phyloP scores from a whole-genome alignment of 2,113 vertebrate species.

The Oryzias woworae region DNA sequence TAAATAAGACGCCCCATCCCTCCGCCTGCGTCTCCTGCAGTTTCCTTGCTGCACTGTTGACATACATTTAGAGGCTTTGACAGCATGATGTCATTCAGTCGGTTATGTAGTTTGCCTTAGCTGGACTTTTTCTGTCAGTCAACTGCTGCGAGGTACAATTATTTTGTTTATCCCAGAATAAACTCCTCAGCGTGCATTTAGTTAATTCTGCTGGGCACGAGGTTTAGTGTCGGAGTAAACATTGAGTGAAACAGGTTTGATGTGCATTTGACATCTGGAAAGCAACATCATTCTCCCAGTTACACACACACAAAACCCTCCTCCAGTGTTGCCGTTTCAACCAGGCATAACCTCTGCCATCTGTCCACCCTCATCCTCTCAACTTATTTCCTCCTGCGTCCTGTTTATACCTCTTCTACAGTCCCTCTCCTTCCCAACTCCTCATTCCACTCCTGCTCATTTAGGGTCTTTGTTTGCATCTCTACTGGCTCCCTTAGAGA shows the following conservation, averaged over 20 bases:
- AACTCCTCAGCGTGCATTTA: slow-evolving; percentile 19
- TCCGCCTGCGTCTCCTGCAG: slow-evolving; percentile 21
- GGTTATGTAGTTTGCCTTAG: slow-evolving; percentile 49
- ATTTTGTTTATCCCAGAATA: slow-evolving; percentile 52
- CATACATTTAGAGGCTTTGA: slow-evolving; percentile 48
- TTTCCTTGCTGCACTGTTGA: slow-evolving; percentile 20
- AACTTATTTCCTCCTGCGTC: background rate
- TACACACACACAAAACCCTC: slow-evolving; percentile 27
- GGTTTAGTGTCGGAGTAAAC: slow-evolving; percentile 27
- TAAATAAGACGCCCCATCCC: slow-evolving; percentile 63
- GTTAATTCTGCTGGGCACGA: slow-evolving; percentile 2
- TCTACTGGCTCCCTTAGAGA: slow-evolving; percentile 39
- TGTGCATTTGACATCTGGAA: slow-evolving; percentile 12
- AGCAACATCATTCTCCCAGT: slow-evolving; percentile 22
- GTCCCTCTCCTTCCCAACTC: slow-evolving; percentile 1
- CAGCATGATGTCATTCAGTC: slow-evolving; percentile 59
- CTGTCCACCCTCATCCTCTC: slow-evolving; percentile 57
- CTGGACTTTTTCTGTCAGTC: slow-evolving; percentile 62
- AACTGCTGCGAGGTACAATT: slow-evolving; percentile 49
- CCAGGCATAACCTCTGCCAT: slow-evolving; percentile 75
- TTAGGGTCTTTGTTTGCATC: slow-evolving; percentile 8
- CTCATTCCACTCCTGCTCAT: slow-evolving; percentile 5
- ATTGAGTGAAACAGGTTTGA: slow-evolving; percentile 17
- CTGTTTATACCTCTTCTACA: slow-evolving; percentile 23
- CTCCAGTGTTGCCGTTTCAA: slow-evolving; percentile 57